Conservation (phyloP, 1,140 invertebrate genomes). For the Drosophila nigromelanica region DNA sequence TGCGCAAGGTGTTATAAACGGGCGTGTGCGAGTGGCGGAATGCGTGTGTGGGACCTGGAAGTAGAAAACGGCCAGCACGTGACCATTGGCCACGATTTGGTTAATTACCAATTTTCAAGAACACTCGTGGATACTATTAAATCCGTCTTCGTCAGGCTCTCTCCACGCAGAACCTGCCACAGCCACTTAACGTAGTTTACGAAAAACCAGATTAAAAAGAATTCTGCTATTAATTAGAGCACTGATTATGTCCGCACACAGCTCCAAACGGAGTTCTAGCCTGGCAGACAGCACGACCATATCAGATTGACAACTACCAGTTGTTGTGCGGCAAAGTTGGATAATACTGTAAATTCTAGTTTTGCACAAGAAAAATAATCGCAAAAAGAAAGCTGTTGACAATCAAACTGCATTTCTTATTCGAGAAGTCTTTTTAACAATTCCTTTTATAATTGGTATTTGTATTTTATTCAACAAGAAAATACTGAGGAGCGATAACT, state of each 20-base stretch:
- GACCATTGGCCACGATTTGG: conserved; percentile 40
- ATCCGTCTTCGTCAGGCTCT: neutral
- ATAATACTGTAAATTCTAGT: conserved; percentile 43
- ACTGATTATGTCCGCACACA: conserved; percentile 27
- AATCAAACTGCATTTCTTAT: conserved; percentile 1
- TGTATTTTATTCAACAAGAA: neutral
- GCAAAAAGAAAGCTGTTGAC: conserved; percentile 3
- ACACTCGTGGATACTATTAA: conserved; percentile 18
- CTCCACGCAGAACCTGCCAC: neutral
- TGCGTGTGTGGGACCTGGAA: conserved; percentile 46
- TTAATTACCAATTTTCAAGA: conserved; percentile 77
- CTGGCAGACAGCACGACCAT: conserved; percentile 15
- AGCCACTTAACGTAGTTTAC: neutral
- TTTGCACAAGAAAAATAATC: conserved; percentile 1
- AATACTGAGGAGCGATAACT: neutral
- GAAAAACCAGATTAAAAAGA: conserved; percentile 21
- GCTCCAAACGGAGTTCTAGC: neutral
- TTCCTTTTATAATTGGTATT: neutral
- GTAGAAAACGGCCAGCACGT: conserved; percentile 54
- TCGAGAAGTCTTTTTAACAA: neutral
- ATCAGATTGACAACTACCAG: conserved; percentile 31
- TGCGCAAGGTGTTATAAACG: conserved; percentile 56
- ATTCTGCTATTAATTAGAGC: conserved; percentile 41
- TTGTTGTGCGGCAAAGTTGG: conserved; percentile 14
- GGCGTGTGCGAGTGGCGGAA: conserved; percentile 24